A percentile compares a stretch with the other conserved stretches of the same genome.
These are phyloP conservation scores for Blennius ocellaris DNA, from an alignment of 2,113 vertebrate species.

Conservation along the genomic window DNA sequence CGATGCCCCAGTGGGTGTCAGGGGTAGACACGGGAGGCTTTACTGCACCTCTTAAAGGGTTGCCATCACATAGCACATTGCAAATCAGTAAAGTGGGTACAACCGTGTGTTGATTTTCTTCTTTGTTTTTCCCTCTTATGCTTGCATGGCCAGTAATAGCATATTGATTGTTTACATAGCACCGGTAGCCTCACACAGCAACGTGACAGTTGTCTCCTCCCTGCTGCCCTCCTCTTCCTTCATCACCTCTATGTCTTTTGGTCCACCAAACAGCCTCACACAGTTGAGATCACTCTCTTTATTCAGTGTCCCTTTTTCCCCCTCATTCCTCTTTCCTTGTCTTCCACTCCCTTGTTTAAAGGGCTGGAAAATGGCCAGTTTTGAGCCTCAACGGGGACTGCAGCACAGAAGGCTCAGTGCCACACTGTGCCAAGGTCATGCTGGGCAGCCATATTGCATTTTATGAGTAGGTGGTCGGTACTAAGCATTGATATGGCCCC, in stretches of 20 bases:
- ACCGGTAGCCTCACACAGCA: conserved; percentile 46
- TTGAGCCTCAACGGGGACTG: conserved; percentile 65
- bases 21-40: conserved; percentile 11
- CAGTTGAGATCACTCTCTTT: too few species aligned
- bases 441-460: conserved; percentile 85
- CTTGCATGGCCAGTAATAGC: conserved; percentile 74
- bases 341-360: conserved; percentile 42
- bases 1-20: conserved; percentile 41
- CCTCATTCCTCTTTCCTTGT: conserved; percentile 2
- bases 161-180: conserved; percentile 80
- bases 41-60: conserved; percentile 28
- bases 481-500: conserved; percentile 71
- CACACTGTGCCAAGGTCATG: conserved; percentile 81
- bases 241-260: conserved; percentile 1
- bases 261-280: background rate
- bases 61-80: conserved; percentile 33
- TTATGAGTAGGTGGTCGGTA: conserved; percentile 80
- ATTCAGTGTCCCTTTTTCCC: background rate
- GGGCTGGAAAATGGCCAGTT: conserved; percentile 75
- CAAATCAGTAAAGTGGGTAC: conserved; percentile 47
- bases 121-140: conserved; percentile 42
- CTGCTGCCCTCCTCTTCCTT: conserved; percentile 26
- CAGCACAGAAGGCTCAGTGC: conserved; percentile 80
- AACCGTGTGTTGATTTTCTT: conserved; percentile 51
- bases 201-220: conserved; percentile 53